Evolutionary conservation across 2,797 vertebrate species (phyloP), one percentile per base, ranked within the genome.

Genomic region (Channallabes apus): DNA sequence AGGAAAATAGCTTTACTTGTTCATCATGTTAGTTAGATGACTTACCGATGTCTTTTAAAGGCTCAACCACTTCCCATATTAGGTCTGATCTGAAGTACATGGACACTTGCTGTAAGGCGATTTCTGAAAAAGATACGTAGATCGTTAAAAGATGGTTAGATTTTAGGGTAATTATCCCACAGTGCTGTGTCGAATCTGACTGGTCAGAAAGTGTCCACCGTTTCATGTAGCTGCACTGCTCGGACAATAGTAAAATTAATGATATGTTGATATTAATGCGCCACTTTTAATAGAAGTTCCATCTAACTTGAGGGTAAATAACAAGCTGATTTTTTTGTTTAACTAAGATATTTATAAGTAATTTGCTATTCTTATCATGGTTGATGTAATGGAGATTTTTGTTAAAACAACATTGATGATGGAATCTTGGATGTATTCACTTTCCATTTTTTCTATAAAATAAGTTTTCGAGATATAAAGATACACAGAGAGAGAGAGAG

Each of bases 51-150:
- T 99, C 98, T 93, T 95, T 97, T 86, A 99, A 92, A 0, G 98
- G 98, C 90, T 99, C 98, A 84, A 97, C 93, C 29, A 99, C 96
- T 87, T 99, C 98, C 97, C 97, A 99, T 92, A 97, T 97, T 2
- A 96, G 97, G 82, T 99, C 97, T 0, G 98, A 99, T 88, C 98
- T 95, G 93, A 99, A 99, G 95, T 97, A 99, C 98, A 99, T 99
- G 89, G 98, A 99, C 87, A 99, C 98, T 73, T 99, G 98, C 92
- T 99, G 98, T 92, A 99, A 94, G 90, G 98, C 97, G 88, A 99
- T 97, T 93, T 99, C 98, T 99, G 93, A 80, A 89, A 79, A 27
- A 84, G 38, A 76, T 7, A 79, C 12, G 51, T n/a, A 7, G 51
- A 54, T 54, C 12, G 51, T 14, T 54, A 54, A 54, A 17, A 0